Conservation (phyloP, 2,113 vertebrate genomes). For the Marmota flaviventris region DNA sequence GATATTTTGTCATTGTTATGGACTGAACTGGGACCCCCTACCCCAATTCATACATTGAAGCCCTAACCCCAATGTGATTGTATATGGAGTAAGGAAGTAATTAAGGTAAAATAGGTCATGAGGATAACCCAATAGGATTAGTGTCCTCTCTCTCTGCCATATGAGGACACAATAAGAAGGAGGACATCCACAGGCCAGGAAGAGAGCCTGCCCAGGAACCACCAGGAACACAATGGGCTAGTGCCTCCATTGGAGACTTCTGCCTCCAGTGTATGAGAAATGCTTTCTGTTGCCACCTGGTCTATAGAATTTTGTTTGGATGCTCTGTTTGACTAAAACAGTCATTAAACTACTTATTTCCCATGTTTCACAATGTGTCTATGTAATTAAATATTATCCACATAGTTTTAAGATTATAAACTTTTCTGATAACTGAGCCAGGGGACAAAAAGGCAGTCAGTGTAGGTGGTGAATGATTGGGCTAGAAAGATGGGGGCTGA, state of each 20-base stretch:
- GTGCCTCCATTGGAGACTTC: not conserved
- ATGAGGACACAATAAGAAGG: not conserved
- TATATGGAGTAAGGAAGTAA: not conserved
- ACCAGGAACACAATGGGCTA: not conserved
- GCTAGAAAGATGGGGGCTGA: too few relatives aligned
- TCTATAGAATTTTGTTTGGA: not conserved
- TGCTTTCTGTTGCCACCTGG: not conserved
- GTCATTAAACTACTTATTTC: not conserved
- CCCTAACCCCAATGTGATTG: not conserved
- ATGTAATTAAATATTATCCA: not conserved
- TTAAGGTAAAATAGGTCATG: not conserved
- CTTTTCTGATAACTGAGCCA: not conserved
- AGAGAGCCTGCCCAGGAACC: not conserved
- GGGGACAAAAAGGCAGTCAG: too few relatives aligned
- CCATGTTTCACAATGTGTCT: not conserved
- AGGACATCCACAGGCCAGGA: not conserved
- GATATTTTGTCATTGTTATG: not conserved
- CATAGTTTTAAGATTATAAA: not conserved
- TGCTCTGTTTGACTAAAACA: not conserved
- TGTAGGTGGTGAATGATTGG: too few relatives aligned
- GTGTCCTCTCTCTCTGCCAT: not conserved
- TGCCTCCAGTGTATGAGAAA: not conserved
- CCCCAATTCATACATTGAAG: fast-evolving
- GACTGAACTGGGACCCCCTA: not conserved
- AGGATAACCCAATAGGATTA: not conserved